Evolutionary conservation across 2,888 invertebrate species (phyloP).

Genomic region (Tridacna gigas): DNA sequence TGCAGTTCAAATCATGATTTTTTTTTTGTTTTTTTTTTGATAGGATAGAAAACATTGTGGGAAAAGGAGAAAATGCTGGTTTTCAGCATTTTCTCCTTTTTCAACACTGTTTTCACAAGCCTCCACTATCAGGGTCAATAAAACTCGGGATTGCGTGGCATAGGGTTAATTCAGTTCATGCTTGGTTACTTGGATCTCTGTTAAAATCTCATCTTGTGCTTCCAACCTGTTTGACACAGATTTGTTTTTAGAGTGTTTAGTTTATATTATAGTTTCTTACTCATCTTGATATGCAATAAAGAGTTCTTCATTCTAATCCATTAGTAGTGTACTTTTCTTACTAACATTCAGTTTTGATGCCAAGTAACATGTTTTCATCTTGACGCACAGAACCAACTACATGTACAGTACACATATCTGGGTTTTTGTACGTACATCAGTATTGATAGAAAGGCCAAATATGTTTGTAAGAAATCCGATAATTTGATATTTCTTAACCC

Average conservation of each 20-base stretch:
- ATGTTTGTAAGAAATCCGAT: not conserved
- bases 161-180: too few species aligned
- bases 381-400: not conserved
- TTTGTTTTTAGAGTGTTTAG: not conserved
- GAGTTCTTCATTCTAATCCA: constrained; percentile 42
- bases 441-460: constrained; percentile 1
- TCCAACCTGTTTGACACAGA: not conserved
- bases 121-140: not conserved
- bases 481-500: not conserved
- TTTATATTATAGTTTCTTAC: constrained; percentile 13
- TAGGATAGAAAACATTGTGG: too few species aligned
- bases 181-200: too few species aligned
- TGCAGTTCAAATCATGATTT: too few species aligned
- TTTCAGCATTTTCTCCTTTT: not conserved
- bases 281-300: constrained; percentile 41
- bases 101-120: not conserved
- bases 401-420: not conserved
- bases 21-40: too few species aligned
- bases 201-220: too few species aligned
- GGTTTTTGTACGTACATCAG: not conserved
- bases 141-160: not conserved
- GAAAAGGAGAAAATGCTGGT: not conserved
- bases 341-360: constrained; percentile 14
- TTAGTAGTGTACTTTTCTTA: constrained; percentile 36
- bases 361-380: not conserved